These are phyloP conservation scores for Craterocephalus amniculus DNA, from an alignment of 2,797 vertebrate species.

Conservation along the genomic window DNA sequence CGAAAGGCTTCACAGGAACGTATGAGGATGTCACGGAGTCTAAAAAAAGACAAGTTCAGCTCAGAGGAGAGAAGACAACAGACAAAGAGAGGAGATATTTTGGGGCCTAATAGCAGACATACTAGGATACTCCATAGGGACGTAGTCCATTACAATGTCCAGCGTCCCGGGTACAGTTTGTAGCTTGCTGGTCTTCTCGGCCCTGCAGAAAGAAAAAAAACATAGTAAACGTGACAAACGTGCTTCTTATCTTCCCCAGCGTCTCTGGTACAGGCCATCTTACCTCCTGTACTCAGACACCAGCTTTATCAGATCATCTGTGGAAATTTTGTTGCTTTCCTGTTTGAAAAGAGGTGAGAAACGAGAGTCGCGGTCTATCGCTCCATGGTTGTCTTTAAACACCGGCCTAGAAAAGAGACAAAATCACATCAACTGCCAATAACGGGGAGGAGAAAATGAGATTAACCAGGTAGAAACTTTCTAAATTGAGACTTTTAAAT, in stretches of 20 bases:
- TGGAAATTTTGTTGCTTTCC: conserved; percentile 96
- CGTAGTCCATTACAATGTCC: conserved; percentile 89
- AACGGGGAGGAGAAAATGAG: background rate
- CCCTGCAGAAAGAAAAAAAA: conserved; percentile 77
- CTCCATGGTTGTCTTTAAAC: conserved; percentile 97
- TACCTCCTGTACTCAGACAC: conserved; percentile 94
- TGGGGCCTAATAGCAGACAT: conserved; percentile 60
- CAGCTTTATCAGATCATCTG: conserved; percentile 94
- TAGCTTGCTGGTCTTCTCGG: conserved; percentile 95
- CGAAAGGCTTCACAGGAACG: conserved; percentile 92
- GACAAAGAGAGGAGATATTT: background rate
- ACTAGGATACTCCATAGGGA: conserved; percentile 96
- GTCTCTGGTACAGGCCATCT: conserved; percentile 2
- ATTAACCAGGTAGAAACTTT: background rate
- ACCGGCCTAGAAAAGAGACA: conserved; percentile 83
- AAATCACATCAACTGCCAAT: background rate
- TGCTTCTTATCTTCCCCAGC: background rate
- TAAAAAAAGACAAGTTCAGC: conserved; percentile 52
- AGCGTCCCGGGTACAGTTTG: conserved; percentile 94
- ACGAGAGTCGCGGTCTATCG: conserved; percentile 92
- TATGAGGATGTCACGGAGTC: conserved; percentile 96
- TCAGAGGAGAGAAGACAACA: background rate
- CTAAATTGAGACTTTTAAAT: background rate
- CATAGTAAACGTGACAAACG: background rate
- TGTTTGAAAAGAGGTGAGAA: conserved; percentile 98